Conservation (phyloP, 2,797 vertebrate genomes). For the Sebastes itinus region DNA sequence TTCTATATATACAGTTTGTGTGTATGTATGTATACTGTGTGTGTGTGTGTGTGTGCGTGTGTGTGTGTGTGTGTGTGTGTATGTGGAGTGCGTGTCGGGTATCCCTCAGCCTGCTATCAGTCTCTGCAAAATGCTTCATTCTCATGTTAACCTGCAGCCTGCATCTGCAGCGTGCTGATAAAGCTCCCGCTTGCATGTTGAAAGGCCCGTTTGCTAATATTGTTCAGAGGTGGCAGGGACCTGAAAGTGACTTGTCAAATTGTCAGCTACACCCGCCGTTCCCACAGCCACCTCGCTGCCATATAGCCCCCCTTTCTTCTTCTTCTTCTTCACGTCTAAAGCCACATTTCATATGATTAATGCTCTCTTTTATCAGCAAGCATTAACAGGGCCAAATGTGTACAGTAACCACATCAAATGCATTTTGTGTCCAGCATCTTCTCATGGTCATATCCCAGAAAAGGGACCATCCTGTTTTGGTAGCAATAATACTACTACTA, state of each 20-base stretch:
- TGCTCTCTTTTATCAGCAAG: constrained; percentile 22
- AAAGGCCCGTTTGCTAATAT: constrained; percentile 46
- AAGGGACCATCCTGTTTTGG: neutral
- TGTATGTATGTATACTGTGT: neutral
- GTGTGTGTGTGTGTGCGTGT: neutral
- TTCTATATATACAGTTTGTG: neutral
- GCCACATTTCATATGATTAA: constrained; percentile 22
- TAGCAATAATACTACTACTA: neutral
- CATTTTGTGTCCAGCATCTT: neutral
- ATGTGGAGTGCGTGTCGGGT: neutral
- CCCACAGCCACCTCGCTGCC: neutral
- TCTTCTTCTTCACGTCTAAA: neutral
- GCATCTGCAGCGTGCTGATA: constrained; percentile 59
- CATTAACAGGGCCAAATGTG: neutral
- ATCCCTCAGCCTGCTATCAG: constrained; percentile 26
- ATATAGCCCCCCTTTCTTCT: too few relatives aligned
- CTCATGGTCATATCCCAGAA: neutral
- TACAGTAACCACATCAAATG: neutral
- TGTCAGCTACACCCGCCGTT: constrained; percentile 36
- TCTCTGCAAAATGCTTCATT: constrained; percentile 38
- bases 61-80: neutral
- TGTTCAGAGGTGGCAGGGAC: constrained; percentile 52
- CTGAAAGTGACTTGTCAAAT: constrained; percentile 69
- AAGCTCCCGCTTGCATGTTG: constrained; percentile 49
- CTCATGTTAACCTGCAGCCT: constrained; percentile 52